Base-by-base conservation (phyloP, 2,888 invertebrate species). In the Thalpophila matura region DNA sequence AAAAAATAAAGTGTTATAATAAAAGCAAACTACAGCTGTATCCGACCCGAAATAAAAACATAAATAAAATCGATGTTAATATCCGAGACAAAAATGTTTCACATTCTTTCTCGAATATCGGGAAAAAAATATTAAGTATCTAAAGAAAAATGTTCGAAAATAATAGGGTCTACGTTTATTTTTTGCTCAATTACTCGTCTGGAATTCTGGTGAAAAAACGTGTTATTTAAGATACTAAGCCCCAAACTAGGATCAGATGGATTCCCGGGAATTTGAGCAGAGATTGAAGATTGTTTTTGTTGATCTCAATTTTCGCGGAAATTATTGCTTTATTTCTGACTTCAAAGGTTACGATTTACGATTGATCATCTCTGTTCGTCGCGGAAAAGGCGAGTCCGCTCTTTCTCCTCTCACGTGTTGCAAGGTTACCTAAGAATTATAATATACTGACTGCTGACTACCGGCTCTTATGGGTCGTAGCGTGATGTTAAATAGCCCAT, bases 131-230 rank as follows among this genome's bases (percentile, higher is more conserved):
- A 51, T 29, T 29, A 38, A 20, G 24, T 57, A 53, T 43, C 22
- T 1, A 29, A 58, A 33, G 31, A 42, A 70, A 51, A 51, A 45
- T 26, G n/a, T 49, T 20, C 10, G 24, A 35, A 43, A 29, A 70
- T 70, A 68, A 70, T 57, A 35, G 16, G 51, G 16, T 27, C 33
- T 37, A 12, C 6, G 18, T 40, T 42, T 43, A 57, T 57, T 42
- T 43, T 63, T 57, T 47, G 27, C 70, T 57, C 33, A 63, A 43
- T 70, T 20, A 63, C 33, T 70, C 14, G 27, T n/a, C 20, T 53
- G 29, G 33, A n/a, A 45, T 53, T 35, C 24, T 43, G n/a, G 27
- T 26, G 37, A 42, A 33, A 45, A 42, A 27, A 43, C 10, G 16
- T 47, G 33, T 43, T 49, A 49, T 53, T 53, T 12, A 53, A 40